Percentiles rank a stretch among this genome's conserved stretches.
phyloP scores from a whole-genome alignment of 2,888 invertebrate genomes.

The Rosalia funebris region DNA sequence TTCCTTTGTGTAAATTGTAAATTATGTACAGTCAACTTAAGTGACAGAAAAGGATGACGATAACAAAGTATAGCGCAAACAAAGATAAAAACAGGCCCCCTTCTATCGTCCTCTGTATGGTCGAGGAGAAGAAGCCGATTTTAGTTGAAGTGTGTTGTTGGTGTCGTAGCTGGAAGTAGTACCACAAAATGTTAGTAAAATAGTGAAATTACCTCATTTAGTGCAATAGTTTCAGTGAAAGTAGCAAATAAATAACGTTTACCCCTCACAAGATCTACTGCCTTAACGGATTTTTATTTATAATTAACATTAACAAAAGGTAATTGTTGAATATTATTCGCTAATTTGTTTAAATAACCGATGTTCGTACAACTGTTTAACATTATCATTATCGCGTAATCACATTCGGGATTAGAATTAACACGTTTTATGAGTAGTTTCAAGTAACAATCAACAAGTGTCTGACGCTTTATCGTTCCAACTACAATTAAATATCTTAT shows the following conservation, averaged over 20 bases:
- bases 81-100: constrained; percentile 28
- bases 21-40: constrained; percentile 21
- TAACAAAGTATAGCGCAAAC: not conserved
- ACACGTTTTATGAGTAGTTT: not conserved
- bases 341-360: constrained; percentile 10
- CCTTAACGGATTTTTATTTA: constrained; percentile 4
- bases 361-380: not conserved
- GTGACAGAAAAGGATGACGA: constrained; percentile 16
- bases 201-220: constrained; percentile 16
- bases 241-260: constrained; percentile 5
- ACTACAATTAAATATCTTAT: too few relatives aligned
- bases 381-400: constrained; percentile 9
- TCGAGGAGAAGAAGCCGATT: constrained; percentile 27
- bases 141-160: constrained; percentile 26
- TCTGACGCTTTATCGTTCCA: too few relatives aligned
- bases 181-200: constrained; percentile 24
- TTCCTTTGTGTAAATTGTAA: constrained; percentile 9
- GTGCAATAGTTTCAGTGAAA: constrained; percentile 9
- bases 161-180: constrained; percentile 1
- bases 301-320: constrained; percentile 14
- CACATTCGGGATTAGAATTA: not conserved
- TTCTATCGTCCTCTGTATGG: constrained; percentile 26
- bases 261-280: not conserved
- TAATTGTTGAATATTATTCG: constrained; percentile 18
- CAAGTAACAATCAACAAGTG: constrained; percentile 21